These are phyloP conservation scores for Thamnophis elegans DNA, from an alignment of 2,797 vertebrate genomes.

Conservation along the genomic window DNA sequence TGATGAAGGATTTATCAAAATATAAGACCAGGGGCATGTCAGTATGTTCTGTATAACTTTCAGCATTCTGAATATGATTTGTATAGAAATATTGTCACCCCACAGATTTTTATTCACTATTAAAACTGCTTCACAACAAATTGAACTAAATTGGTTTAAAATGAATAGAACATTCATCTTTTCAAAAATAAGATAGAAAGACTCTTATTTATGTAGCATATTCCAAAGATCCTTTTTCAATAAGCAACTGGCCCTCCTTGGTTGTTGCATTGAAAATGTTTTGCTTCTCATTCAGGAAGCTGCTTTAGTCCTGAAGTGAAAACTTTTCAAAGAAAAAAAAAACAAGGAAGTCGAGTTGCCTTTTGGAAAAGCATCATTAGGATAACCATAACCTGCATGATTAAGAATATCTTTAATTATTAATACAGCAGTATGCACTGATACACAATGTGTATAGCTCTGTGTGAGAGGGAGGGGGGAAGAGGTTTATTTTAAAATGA, in stretches of 20 bases:
- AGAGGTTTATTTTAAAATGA: not conserved
- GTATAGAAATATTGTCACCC: not conserved
- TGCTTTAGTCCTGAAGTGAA: not conserved
- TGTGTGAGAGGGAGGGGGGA: not conserved
- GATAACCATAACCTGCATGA: not conserved
- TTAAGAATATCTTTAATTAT: conserved; percentile 2
- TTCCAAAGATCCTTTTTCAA: not conserved
- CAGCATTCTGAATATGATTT: not conserved
- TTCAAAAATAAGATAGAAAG: not conserved
- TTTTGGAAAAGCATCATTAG: not conserved
- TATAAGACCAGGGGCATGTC: not conserved
- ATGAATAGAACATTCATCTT: not conserved
- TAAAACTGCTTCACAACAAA: not conserved
- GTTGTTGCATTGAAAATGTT: not conserved
- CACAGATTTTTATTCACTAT: not conserved
- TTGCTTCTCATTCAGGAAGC: not conserved
- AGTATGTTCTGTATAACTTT: not conserved
- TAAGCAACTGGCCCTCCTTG: not conserved
- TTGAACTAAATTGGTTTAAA: not conserved
- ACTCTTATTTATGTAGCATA: accelerated
- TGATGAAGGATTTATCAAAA: not conserved
- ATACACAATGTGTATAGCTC: not conserved
- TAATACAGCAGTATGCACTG: accelerated
- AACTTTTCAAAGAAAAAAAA: not conserved
- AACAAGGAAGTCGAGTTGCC: not conserved